Evolutionary conservation across 2,888 invertebrate species (phyloP), one percentile per base, ranked within the genome.

Genomic region (Polyommatus iphigenia): DNA sequence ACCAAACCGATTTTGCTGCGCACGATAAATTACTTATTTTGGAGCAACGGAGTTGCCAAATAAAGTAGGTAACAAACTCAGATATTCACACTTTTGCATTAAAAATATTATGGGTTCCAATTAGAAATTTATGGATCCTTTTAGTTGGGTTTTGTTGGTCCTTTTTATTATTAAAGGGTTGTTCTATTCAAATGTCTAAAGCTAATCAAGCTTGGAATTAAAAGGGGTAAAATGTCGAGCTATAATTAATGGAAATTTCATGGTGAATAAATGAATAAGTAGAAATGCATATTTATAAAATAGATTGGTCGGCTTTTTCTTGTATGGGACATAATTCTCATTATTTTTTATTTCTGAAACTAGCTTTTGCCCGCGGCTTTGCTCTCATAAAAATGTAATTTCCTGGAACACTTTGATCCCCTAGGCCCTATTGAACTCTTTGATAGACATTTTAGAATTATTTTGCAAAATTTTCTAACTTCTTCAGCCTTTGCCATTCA

Each of bases 101-200:
- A 54, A 54, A 4, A 54, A n/a, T 10, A 59, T 59, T n/a, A 59
- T 54, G 50, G 15, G 8, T 29, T 62, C 29, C 3, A 62, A 29
- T 62, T 24, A 24, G 13, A 62, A 62, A 62, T 54, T 1, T 20
- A 62, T 4, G 5, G 5, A 59, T 20, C 20, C 59, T 29, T 67
- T 15, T 67, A 10, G 6, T 62, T 8, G 20, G 1, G 20, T 62
- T 62, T 62, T 24, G 62, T 24, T 62, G 24, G 20, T 62, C 10
- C 62, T 62, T 62, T 59, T 62, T 13, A 13, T 62, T 62, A 20
- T 62, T 13, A 13, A 15, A 67, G 67, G 67, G 67, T 67, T 67
- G 67, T 67, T 67, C 29, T 67, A 67, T 67, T 67, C 29, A 67
- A 67, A 67, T 67, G 67, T 67, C 29, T 29, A 18, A 67, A 15